Percentiles rank a stretch among this genome's conserved stretches.
Evolutionary conservation across 2,888 invertebrate species (phyloP).

Genomic region (Calliopum simillimum): DNA sequence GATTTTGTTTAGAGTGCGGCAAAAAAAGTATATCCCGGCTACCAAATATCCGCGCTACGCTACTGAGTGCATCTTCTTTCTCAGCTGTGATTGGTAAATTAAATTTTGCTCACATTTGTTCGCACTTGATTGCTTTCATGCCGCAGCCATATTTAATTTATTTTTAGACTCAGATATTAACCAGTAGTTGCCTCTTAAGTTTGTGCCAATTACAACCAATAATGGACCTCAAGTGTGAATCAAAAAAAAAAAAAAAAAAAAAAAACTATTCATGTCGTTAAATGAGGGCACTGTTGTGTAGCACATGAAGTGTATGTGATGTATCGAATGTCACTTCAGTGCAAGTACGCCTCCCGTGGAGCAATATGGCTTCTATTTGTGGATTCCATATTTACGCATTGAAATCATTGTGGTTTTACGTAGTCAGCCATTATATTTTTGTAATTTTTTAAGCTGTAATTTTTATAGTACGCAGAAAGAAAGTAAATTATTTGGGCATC

Average conservation of each 20-base stretch:
- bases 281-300: too few species aligned
- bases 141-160: constrained; percentile 6
- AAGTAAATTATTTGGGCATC: too few species aligned
- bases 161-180: not conserved
- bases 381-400: constrained; percentile 15
- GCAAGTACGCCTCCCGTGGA: constrained; percentile 23
- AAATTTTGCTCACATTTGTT: constrained; percentile 7
- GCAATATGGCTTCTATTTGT: constrained; percentile 32
- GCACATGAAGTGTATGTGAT: not conserved
- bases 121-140: not conserved
- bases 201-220: constrained; percentile 10
- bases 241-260: too few species aligned
- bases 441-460: too few species aligned
- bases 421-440: constrained; percentile 27
- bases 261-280: too few species aligned
- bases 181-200: not conserved
- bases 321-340: constrained; percentile 26
- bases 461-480: too few species aligned
- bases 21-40: too few species aligned
- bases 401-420: constrained; percentile 26
- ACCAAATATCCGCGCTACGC: too few species aligned
- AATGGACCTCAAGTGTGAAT: not conserved
- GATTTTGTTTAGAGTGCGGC: too few species aligned
- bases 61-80: too few species aligned
- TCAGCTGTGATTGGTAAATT: constrained; percentile 21